Conservation (phyloP, 2,888 invertebrate genomes). For the Geophilus truncorum region DNA sequence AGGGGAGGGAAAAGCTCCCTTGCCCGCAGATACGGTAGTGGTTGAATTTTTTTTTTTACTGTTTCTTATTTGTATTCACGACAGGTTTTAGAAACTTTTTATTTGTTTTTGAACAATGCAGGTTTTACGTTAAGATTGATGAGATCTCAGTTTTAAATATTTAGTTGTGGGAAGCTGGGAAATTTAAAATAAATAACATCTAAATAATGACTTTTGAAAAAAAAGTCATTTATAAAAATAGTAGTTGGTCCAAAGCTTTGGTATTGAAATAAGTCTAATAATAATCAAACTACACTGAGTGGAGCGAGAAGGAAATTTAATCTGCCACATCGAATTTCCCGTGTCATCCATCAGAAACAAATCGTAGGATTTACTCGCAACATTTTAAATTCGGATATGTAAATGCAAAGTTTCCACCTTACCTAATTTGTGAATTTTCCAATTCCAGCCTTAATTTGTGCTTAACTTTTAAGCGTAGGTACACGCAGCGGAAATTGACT, state of each 20-base stretch:
- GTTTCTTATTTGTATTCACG: not conserved
- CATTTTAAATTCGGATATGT: not conserved
- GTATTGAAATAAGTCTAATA: too few relatives aligned
- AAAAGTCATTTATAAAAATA: too few relatives aligned
- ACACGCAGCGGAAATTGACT: not conserved
- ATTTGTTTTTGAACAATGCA: not conserved
- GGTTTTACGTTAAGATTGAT: not conserved
- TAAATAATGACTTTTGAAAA: too few relatives aligned
- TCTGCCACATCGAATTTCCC: constrained; percentile 10
- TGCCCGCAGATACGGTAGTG: not conserved
- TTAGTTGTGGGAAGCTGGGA: too few relatives aligned
- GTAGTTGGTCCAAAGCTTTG: too few relatives aligned
- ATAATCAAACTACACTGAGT: too few relatives aligned
- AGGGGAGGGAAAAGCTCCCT: not conserved
- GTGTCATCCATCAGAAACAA: constrained; percentile 9
- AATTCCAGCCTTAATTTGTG: not conserved
- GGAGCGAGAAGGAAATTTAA: not conserved
- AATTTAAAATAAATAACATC: too few relatives aligned
- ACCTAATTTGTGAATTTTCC: not conserved
- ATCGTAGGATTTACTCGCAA: not conserved
- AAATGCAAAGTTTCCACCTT: not conserved
- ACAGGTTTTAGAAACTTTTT: not conserved
- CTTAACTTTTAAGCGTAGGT: not conserved
- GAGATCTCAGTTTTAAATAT: not conserved
- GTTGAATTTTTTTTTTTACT: not conserved